Evolutionary conservation across 2,888 invertebrate genomes (phyloP).

Genomic region (Conus canariensis): DNA sequence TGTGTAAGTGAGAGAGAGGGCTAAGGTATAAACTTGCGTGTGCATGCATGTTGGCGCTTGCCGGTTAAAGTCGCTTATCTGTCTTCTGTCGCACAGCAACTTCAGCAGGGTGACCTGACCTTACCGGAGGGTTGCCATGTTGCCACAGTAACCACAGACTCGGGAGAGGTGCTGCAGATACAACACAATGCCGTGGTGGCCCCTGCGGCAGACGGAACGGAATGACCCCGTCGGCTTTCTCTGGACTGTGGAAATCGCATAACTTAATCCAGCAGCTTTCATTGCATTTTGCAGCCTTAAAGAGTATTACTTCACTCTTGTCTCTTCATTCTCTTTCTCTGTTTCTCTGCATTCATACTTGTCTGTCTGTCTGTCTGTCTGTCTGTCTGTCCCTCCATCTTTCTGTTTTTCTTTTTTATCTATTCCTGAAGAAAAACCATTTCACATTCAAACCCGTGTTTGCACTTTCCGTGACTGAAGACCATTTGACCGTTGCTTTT

Average conservation of each 20-base stretch:
- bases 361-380: background rate
- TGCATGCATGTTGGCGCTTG: too few relatives aligned
- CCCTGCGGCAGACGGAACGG: constrained; percentile 35
- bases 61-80: too few relatives aligned
- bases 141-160: constrained; percentile 64
- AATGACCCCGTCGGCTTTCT: constrained; percentile 20
- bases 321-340: background rate
- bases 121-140: constrained; percentile 58
- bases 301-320: background rate
- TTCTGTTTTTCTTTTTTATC: background rate
- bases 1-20: too few relatives aligned
- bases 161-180: constrained; percentile 67
- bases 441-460: background rate
- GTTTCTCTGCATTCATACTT: background rate
- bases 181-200: constrained; percentile 55
- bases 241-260: background rate
- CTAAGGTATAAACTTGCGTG: too few relatives aligned
- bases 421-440: background rate
- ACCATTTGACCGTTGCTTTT: background rate
- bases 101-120: constrained; percentile 55
- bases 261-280: background rate
- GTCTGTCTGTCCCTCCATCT: background rate
- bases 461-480: background rate
- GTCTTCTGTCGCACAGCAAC: constrained; percentile 45
- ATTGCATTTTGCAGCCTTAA: constrained; percentile 18